Conservation (phyloP, 2,797 vertebrate genomes). For the Phoxinus dragarum region DNA sequence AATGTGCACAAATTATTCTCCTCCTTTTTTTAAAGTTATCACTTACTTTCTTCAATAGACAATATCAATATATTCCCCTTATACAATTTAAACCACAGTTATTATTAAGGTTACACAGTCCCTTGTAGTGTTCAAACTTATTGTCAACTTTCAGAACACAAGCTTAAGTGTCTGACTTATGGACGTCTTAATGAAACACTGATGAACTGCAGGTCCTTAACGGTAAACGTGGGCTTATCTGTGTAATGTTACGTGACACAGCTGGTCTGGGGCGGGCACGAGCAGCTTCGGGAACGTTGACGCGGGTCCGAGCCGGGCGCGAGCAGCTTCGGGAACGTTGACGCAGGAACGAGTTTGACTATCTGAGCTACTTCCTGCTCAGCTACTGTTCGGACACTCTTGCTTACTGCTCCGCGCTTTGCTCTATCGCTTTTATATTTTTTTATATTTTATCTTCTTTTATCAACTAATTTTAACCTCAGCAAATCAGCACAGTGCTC, state of each 20-base stretch:
- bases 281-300: background rate
- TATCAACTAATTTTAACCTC: no score
- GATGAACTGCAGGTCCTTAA: slow-evolving; percentile 32
- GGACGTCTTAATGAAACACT: slow-evolving; percentile 32
- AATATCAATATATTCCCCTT: background rate
- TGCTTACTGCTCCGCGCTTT: no score
- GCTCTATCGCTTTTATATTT: no score
- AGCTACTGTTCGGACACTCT: no score
- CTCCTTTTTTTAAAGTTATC: background rate
- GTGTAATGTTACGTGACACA: background rate
- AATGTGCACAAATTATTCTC: no score
- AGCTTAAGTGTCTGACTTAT: slow-evolving; percentile 49
- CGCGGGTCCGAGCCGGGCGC: background rate
- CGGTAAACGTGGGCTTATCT: slow-evolving; percentile 33
- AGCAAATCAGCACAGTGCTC: no score
- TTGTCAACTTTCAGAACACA: slow-evolving; percentile 43
- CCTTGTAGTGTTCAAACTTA: slow-evolving; percentile 38
- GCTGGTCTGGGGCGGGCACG: background rate
- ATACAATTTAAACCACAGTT: no score
- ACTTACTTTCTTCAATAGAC: background rate
- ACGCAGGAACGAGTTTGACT: background rate
- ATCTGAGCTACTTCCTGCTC: no score
- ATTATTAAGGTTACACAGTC: slow-evolving; percentile 33
- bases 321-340: background rate
- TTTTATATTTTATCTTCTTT: no score